These are phyloP conservation scores for Crotalus tigris DNA, from an alignment of 2,113 vertebrate species.

Conservation along the genomic window DNA sequence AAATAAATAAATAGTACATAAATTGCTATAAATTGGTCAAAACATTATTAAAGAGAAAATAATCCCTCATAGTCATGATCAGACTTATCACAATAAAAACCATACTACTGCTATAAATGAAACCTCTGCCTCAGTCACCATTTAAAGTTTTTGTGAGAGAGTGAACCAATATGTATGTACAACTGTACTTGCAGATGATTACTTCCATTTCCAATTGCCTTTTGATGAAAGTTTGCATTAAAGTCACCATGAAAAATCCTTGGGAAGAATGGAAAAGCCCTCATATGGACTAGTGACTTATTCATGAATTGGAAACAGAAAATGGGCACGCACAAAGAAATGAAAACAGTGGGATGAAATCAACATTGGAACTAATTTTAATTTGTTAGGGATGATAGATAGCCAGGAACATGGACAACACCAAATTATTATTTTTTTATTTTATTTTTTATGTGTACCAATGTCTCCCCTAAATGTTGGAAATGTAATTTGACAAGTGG, in stretches of 20 bases:
- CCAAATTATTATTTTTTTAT: not conserved
- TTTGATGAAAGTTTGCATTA: not conserved
- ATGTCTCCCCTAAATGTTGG: too few species aligned
- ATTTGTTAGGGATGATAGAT: not conserved
- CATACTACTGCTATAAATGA: not conserved
- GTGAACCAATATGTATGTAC: not conserved
- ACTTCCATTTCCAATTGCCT: not conserved
- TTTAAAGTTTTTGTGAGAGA: not conserved
- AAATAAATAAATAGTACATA: not conserved
- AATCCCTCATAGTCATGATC: not conserved
- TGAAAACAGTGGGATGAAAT: not conserved
- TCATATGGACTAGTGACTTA: not conserved
- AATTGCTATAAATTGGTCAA: not conserved
- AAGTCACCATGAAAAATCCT: not conserved
- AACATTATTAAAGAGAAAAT: not conserved
- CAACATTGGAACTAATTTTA: not conserved
- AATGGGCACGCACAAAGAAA: not conserved
- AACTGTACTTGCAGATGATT: not conserved
- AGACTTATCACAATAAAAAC: not conserved
- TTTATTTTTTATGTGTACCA: too few species aligned
- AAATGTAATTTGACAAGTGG: too few species aligned
- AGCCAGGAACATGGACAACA: not conserved
- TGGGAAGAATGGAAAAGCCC: not conserved
- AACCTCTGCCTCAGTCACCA: not conserved
- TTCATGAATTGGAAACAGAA: not conserved